These are phyloP conservation scores for Horisme vitalbata DNA, from an alignment of 2,888 invertebrate species.

Conservation along the genomic window DNA sequence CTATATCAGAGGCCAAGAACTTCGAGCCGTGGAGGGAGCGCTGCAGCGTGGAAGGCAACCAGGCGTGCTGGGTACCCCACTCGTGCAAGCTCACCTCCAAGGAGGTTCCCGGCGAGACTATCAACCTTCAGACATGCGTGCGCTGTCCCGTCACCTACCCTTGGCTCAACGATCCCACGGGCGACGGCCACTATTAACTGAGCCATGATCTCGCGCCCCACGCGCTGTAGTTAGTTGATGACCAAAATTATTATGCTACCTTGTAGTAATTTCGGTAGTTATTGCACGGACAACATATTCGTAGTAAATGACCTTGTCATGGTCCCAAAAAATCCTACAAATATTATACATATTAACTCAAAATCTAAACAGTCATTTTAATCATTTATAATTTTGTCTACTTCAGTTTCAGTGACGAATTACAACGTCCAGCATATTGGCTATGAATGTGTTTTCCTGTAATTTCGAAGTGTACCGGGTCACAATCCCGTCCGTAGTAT, in stretches of 20 bases:
- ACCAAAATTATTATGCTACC: conserved; percentile 35
- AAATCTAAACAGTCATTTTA: conserved; percentile 23
- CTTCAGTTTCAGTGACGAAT: conserved; percentile 2
- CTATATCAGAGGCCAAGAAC: conserved; percentile 92
- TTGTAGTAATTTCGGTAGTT: conserved; percentile 60
- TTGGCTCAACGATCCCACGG: conserved; percentile 96
- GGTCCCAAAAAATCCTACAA: too few relatives aligned
- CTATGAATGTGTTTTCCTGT: conserved; percentile 71
- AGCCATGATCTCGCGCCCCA: conserved; percentile 72
- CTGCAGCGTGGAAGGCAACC: conserved; percentile 93
- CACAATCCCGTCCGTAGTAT: conserved; percentile 81
- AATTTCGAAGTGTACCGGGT: conserved; percentile 79
- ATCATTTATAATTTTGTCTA: conserved; percentile 17
- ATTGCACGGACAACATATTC: conserved; percentile 68
- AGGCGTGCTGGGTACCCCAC: conserved; percentile 94
- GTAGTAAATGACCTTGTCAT: too few relatives aligned
- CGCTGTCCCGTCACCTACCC: conserved; percentile 97
- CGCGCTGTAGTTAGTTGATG: conserved; percentile 71
- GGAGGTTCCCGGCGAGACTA: conserved; percentile 96
- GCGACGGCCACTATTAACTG: conserved; percentile 92
- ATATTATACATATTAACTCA: conserved; percentile 24
- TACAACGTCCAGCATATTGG: conserved; percentile 30
- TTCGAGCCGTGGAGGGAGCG: conserved; percentile 98
- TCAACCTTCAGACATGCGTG: conserved; percentile 96
- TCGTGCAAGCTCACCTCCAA: conserved; percentile 95